Evolutionary conservation across 2,113 vertebrate genomes (phyloP).

Genomic region (Notiomystis cincta): DNA sequence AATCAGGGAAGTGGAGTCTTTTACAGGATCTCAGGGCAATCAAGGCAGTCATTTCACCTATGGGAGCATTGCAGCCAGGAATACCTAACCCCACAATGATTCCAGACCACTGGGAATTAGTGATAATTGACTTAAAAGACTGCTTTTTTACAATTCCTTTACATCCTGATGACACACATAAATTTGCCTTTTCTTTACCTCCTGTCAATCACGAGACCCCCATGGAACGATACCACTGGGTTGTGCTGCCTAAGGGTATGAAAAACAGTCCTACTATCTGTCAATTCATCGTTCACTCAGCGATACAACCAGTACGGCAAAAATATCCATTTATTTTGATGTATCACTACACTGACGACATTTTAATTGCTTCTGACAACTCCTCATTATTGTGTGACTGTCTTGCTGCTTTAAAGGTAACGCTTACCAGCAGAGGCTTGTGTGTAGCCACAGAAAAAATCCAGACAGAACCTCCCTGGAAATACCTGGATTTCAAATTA

Average conservation of each 20-base stretch:
- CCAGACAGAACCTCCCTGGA: background rate
- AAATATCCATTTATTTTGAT: background rate
- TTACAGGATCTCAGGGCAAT: background rate
- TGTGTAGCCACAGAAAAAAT: background rate
- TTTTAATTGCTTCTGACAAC: too few species aligned
- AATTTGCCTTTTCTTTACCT: too few species aligned
- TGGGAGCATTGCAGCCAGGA: background rate
- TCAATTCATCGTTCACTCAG: background rate
- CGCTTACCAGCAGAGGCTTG: background rate
- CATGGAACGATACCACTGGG: background rate
- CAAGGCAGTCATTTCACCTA: background rate
- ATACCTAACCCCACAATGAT: background rate
- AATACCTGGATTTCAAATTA: too few species aligned
- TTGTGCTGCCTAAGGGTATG: background rate
- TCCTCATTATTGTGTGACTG: background rate
- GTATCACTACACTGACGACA: background rate
- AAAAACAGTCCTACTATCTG: background rate
- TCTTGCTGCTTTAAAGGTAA: background rate
- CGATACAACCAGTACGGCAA: background rate
- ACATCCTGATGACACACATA: too few species aligned
- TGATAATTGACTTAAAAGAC: background rate
- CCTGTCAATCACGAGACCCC: background rate
- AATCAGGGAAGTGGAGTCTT: background rate
- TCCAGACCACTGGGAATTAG: background rate
- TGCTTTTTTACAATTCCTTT: too few species aligned